Percentiles rank a stretch among this genome's conserved stretches.
These are phyloP conservation scores for Celastrina argiolus DNA, from an alignment of 2,888 invertebrate species.

Conservation along the genomic window DNA sequence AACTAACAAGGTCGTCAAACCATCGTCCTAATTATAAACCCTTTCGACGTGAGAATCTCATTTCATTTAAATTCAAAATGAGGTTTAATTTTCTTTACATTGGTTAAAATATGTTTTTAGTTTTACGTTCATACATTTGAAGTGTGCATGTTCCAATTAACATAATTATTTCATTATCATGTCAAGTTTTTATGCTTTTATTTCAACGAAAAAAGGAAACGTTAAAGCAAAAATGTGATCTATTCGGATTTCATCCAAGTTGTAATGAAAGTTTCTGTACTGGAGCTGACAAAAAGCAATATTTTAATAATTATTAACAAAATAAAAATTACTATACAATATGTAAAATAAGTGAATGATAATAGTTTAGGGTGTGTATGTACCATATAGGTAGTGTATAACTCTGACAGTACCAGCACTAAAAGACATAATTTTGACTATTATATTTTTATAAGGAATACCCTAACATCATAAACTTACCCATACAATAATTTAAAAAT, in stretches of 20 bases:
- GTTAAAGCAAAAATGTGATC: neutral
- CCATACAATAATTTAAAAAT: too few relatives aligned
- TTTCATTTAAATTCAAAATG: neutral
- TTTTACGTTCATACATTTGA: neutral
- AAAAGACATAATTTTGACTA: too few relatives aligned
- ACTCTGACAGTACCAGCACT: too few relatives aligned
- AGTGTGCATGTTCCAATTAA: slow-evolving; percentile 1
- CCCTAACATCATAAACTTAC: too few relatives aligned
- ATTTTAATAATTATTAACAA: too few relatives aligned
- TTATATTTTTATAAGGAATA: too few relatives aligned
- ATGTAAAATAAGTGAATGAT: too few relatives aligned
- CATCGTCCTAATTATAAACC: neutral
- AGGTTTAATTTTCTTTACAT: neutral
- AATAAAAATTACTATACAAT: too few relatives aligned
- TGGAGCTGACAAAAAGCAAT: neutral
- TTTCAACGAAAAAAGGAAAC: neutral
- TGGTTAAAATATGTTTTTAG: neutral
- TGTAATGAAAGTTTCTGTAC: neutral
- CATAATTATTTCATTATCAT: slow-evolving; percentile 7
- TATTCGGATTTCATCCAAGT: neutral
- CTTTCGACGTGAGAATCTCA: slow-evolving; percentile 2
- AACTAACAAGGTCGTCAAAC: neutral
- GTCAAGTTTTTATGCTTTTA: neutral
- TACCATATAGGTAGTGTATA: too few relatives aligned
- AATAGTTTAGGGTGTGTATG: too few relatives aligned